Percentiles rank a stretch among this genome's conserved stretches.
phyloP scores from a whole-genome alignment of 2,113 vertebrate genomes.

The Dromaius novaehollandiae region DNA sequence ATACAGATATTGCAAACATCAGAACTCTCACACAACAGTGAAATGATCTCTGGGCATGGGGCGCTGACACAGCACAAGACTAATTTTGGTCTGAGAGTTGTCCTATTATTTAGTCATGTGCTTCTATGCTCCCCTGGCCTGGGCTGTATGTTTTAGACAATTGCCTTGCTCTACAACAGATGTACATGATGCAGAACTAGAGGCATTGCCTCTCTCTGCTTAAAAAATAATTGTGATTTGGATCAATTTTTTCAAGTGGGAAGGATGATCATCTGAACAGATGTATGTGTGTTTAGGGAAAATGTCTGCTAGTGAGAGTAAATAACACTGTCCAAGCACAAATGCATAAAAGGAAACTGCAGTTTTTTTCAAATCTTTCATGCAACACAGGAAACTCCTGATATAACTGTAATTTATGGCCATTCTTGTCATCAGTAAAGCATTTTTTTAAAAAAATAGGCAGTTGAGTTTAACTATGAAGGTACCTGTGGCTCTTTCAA shows the following conservation, averaged over 20 bases:
- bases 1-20: conserved; percentile 30
- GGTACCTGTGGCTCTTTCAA: not conserved
- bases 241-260: not conserved
- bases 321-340: not conserved
- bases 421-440: not conserved
- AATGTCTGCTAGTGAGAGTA: not conserved
- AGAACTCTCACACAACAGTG: not conserved
- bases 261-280: not conserved
- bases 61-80: not conserved
- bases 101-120: conserved; percentile 17
- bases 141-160: not conserved
- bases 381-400: not conserved
- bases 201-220: not conserved
- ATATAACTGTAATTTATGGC: not conserved
- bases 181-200: not conserved
- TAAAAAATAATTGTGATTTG: not conserved
- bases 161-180: not conserved
- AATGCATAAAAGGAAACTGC: not conserved
- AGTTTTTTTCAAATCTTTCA: not conserved
- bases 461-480: not conserved
- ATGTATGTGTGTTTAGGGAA: not conserved
- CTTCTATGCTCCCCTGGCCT: not conserved
- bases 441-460: not conserved
- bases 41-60: not conserved
- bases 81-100: not conserved